These are phyloP conservation scores for Diuraphis noxia DNA, from an alignment of 1,140 invertebrate genomes.

Conservation along the genomic window DNA sequence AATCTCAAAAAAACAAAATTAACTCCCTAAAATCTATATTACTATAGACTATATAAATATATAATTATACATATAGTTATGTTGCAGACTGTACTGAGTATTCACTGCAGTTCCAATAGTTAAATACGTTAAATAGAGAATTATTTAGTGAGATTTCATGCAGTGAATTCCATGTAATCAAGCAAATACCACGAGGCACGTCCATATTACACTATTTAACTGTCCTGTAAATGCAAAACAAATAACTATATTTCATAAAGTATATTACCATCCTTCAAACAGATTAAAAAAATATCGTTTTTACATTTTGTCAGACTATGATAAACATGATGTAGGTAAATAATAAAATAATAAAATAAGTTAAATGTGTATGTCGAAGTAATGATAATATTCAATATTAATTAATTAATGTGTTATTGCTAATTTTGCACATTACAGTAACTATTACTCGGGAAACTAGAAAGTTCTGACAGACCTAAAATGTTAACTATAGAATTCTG, in stretches of 20 bases:
- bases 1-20: no score
- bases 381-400: no score
- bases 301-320: no score
- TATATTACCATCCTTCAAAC: no score
- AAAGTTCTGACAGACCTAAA: neutral
- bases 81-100: neutral
- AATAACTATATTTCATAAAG: no score
- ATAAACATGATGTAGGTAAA: no score
- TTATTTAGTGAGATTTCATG: neutral
- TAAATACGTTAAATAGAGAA: neutral
- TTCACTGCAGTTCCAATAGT: neutral
- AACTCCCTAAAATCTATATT: no score
- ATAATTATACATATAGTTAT: no score
- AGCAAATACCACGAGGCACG: neutral
- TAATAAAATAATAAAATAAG: no score
- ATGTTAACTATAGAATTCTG: neutral
- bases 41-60: no score
- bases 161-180: neutral
- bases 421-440: neutral
- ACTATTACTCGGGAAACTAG: neutral
- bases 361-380: no score
- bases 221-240: neutral
- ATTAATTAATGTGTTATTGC: neutral
- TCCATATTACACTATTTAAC: neutral
- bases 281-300: no score